Conservation (phyloP, 2,888 invertebrate species). For the Alloscopus bannaensis region DNA sequence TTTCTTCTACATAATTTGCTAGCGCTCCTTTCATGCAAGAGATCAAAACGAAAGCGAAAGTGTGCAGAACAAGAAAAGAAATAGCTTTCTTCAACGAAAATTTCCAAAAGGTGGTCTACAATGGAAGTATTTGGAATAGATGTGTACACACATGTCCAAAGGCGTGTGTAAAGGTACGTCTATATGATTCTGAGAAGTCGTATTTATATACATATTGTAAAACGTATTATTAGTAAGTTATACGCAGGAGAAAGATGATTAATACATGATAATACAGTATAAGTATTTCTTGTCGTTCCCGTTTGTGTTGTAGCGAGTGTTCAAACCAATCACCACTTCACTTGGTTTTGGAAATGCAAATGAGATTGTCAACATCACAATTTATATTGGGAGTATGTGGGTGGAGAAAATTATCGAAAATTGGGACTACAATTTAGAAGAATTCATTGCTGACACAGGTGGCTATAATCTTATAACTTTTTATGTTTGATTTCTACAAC, state of each 20-base stretch:
- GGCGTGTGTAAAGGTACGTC: constrained; percentile 39
- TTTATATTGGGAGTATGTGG: constrained; percentile 59
- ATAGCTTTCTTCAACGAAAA: constrained; percentile 39
- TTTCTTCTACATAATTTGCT: no score
- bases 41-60: constrained; percentile 42
- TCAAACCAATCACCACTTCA: constrained; percentile 60
- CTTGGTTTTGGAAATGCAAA: constrained; percentile 39
- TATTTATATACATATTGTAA: not conserved
- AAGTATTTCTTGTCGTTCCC: not conserved
- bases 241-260: no score
- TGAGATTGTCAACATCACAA: constrained; percentile 34
- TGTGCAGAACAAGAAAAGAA: constrained; percentile 46
- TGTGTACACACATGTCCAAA: constrained; percentile 55
- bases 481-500: no score
- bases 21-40: constrained; percentile 58
- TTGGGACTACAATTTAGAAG: constrained; percentile 58
- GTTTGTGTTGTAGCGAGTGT: constrained; percentile 39
- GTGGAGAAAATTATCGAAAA: constrained; percentile 49
- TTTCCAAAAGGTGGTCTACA: constrained; percentile 39
- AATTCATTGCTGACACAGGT: constrained; percentile 58
- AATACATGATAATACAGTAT: no score
- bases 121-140: constrained; percentile 56
- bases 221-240: no score
- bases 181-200: not conserved
- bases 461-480: no score